Evolutionary conservation across 2,888 invertebrate genomes (phyloP), one percentile per base, ranked within the genome.

Genomic region (Andrena fulva): DNA sequence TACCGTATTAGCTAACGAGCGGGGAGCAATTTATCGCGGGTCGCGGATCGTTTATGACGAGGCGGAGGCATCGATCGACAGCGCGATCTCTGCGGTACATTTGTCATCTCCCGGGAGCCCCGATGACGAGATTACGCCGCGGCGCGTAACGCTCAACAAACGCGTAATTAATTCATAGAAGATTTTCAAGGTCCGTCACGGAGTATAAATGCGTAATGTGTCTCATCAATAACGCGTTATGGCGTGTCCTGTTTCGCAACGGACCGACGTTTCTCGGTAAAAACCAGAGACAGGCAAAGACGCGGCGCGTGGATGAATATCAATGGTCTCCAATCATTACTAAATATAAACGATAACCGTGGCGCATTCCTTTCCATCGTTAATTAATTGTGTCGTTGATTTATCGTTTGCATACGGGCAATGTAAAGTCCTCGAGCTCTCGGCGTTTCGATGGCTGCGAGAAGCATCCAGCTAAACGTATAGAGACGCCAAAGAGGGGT

Each of bases 91-190:
- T 27, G 54, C 60, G 67, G 84, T 69, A 69, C 73, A 82, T 82
- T 84, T 78, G 68, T 82, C 77, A 82, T 84, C 62, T 42, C 33
- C 12, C 48, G 48, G n/a, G 33, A 27, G 12, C 4, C 20, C 31
- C 71, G 27, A 73, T 77, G 81, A 77, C 80, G 80, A 67, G 60
- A 62, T 60, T 78, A 84, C 60, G 50, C 71, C 77, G 64, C n/a
- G 27, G 7, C 52, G 52, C 56, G 77, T 56, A 64, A 76, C 66
- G 42, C 64, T 69, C 76, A 60, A 54, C 68, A 64, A 69, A 75
- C 59, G 29, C 68, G 75, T 82, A 84, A 84, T 84, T 82, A 84
- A 84, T 84, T 84, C 84, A 82, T 82, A 68, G 77, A 82, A 8
- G 8, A 20, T 82, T 81, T 82, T 78, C 84, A 82, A 84, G 84